Base-by-base conservation (phyloP, 2,113 vertebrate genomes). In the Saimiri boliviensis region DNA sequence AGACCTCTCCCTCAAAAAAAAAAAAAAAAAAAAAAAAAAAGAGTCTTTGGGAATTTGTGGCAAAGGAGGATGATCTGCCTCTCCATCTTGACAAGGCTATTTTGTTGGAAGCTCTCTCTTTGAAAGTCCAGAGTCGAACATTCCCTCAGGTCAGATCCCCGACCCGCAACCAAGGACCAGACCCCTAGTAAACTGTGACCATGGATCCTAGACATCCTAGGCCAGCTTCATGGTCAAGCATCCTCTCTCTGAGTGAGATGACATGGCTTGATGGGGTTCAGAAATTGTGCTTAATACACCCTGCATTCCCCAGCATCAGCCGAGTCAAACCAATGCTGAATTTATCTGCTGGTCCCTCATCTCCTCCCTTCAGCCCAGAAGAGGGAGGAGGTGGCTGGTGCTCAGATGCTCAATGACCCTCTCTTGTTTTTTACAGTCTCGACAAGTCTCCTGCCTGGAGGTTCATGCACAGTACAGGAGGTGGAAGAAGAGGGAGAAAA, bases 361-460 rank as follows among this genome's bases (percentile, higher is more conserved):
- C 8, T 49, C 80, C 23, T 49, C 60, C 68, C 21, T 81, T 40
- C 3, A 10, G 23, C 16, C 71, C 73, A 32, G 77, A 52, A 52
- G 82, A 52, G 42, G 4, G 2, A 19, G 32, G 21, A 14, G 10
- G 12, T 16, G 6, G 32, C 45, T 11, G n/a, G 8, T 56, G 8
- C 68, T 76, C 56, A 40, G 74, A 37, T 6, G 42, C 35, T 70
- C 35, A 1, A 7, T 8, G 56, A 37, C 60, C 4, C 54, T 58
- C 19, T 21, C 30, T 98, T 68, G 83, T 47, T 97, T 68, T 97
- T 94, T 98, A 88, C 96, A 99, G 99, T 95, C 98, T 93, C 98
- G 98, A 10, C 98, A 99, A 16, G 58, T 99, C 97, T 99, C 98
- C 98, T 95, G 98, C 97, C 92, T 99, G 90, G 98, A 99, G 89